phyloP scores from a whole-genome alignment of 2,113 vertebrate species.

The Corythornis vintsioides region DNA sequence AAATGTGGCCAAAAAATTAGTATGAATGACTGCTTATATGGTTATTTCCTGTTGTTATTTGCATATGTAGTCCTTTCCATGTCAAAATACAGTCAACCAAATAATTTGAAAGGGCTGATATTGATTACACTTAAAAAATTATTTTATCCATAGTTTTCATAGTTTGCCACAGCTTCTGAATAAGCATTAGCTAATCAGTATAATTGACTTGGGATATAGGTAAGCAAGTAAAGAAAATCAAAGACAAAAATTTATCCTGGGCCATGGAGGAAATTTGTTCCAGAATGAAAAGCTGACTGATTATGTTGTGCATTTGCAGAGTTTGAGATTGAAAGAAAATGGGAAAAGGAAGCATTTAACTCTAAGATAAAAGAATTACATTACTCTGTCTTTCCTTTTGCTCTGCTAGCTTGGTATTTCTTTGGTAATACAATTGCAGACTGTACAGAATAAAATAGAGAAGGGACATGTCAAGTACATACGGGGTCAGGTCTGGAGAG shows the following conservation, averaged over 20 bases:
- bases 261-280: background rate
- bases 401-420: background rate
- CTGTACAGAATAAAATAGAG: background rate
- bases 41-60: background rate
- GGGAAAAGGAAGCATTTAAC: background rate
- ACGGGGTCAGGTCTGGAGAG: background rate
- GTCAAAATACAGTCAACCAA: background rate
- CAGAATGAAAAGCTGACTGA: background rate
- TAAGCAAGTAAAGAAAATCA: background rate
- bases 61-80: background rate
- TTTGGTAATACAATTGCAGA: background rate
- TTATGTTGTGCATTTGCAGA: background rate
- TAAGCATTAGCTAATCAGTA: background rate
- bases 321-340: background rate
- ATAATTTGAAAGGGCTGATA: background rate
- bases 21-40: background rate
- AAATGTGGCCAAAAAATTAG: background rate
- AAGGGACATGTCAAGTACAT: background rate
- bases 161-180: background rate
- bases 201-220: background rate
- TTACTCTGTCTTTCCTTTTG: background rate
- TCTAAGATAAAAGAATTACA: background rate
- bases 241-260: background rate
- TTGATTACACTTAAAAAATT: accelerated
- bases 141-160: background rate